Percentiles rank a stretch among this genome's conserved stretches.
phyloP scores from a whole-genome alignment of 2,113 vertebrate species.

The Todiramphus saurophagus region DNA sequence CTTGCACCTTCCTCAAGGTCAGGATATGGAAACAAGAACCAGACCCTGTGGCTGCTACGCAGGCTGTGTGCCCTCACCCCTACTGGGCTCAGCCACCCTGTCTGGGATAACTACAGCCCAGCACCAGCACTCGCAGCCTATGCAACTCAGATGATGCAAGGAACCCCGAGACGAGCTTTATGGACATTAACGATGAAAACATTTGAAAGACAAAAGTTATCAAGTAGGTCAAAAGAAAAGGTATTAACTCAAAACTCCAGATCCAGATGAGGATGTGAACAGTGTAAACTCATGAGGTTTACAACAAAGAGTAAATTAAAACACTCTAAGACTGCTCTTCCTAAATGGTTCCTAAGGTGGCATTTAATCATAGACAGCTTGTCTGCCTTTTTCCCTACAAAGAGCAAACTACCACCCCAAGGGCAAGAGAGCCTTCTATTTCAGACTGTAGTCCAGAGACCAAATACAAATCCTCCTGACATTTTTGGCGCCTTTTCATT shows the following conservation, averaged over 20 bases:
- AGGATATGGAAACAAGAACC: neutral
- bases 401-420: neutral
- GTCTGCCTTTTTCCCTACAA: neutral
- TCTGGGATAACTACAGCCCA: neutral
- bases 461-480: neutral
- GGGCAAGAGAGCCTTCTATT: neutral
- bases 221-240: neutral
- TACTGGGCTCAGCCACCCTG: neutral
- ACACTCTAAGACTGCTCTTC: neutral
- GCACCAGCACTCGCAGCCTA: neutral
- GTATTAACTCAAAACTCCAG: neutral
- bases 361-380: neutral
- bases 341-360: neutral
- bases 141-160: neutral
- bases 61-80: neutral
- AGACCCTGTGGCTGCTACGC: neutral
- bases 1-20: neutral
- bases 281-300: neutral
- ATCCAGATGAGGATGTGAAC: neutral
- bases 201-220: neutral
- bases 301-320: neutral
- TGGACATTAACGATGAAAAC: neutral
- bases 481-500: neutral
- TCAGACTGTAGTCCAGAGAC: neutral
- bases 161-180: rapidly evolving